Base-by-base conservation (phyloP, 2,797 vertebrate species). In the Danio choprae region DNA sequence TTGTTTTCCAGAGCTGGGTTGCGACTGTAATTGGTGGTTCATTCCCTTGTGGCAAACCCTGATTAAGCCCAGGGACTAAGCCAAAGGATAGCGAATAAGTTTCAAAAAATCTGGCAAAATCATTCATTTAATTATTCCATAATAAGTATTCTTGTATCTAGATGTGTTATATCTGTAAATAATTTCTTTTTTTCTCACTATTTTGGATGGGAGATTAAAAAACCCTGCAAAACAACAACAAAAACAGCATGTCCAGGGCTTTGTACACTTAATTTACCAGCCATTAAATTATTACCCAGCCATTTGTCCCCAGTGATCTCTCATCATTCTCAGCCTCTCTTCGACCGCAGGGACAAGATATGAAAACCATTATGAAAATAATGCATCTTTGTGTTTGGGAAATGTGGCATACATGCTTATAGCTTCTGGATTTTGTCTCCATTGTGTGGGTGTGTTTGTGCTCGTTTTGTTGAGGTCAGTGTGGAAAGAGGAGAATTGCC, bases 231-330 rank as follows among this genome's bases (percentile, higher is more conserved):
- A n/a, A n/a, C n/a, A n/a, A n/a, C n/a, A n/a, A n/a, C n/a, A 85
- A 80, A 88, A 87, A 89, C 84, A 85, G 56, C 82, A 77, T 16
- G 80, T 77, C 82, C 76, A 68, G 84, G 82, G 83, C 71, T 83
- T 81, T 74, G 65, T 81, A 58, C 72, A 83, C 64, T 80, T 87
- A 84, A 88, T 84, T 86, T 84, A 68, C 80, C 78, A 82, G 80
- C 86, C 88, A 90, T 92, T 93, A 91, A 90, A 88, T 87, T 86
- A 90, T 90, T 87, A 87, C 81, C 85, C 85, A 87, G 63, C 55
- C 77, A 74, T 53, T 80, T 70, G 13, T 59, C 69, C 51, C 29
- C 69, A 74, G 38, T 77, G 76, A 74, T 50, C 20, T 29, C 15
- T 40, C 65, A 63, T 75, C 36, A 15, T 18, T 74, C 12, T 51